Conservation (phyloP, 2,113 vertebrate species). For the Nibea albiflora region DNA sequence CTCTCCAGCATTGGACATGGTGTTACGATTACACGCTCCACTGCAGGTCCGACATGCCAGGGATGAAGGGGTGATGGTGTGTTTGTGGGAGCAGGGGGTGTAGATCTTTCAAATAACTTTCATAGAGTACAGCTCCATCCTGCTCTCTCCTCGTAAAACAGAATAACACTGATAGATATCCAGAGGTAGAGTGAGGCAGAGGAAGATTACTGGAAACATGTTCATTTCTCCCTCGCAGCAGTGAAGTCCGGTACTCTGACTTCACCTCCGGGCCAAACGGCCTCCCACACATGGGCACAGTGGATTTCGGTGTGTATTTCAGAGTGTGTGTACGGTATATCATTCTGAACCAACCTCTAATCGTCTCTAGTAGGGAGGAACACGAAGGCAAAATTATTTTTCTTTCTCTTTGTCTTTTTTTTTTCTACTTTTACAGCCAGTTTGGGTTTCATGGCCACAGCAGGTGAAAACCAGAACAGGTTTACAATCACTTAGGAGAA, state of each 20-base stretch:
- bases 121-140: slow-evolving; percentile 83
- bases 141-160: slow-evolving; percentile 68
- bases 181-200: slow-evolving; percentile 29
- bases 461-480: slow-evolving; percentile 74
- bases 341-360: slow-evolving; percentile 10
- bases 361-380: slow-evolving; percentile 32
- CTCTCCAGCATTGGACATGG: slow-evolving; percentile 88
- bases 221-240: background rate
- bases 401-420: slow-evolving; percentile 21
- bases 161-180: slow-evolving; percentile 55
- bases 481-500: slow-evolving; percentile 63
- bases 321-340: slow-evolving; percentile 24
- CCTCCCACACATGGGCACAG: slow-evolving; percentile 23
- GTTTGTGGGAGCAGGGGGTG: slow-evolving; percentile 52
- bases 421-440: slow-evolving; percentile 63
- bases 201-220: slow-evolving; percentile 30
- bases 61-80: slow-evolving; percentile 75
- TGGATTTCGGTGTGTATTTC: slow-evolving; percentile 28
- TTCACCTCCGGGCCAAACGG: slow-evolving; percentile 26
- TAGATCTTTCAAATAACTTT: slow-evolving; percentile 83
- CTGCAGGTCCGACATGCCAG: slow-evolving; percentile 81
- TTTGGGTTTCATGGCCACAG: slow-evolving; percentile 80
- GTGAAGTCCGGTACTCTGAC: background rate
- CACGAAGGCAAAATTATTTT: slow-evolving; percentile 6
- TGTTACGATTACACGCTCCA: slow-evolving; percentile 90